Evolutionary conservation across 2,797 vertebrate species (phyloP), one percentile per base, ranked within the genome.

Genomic region (Anolis apletophallus): DNA sequence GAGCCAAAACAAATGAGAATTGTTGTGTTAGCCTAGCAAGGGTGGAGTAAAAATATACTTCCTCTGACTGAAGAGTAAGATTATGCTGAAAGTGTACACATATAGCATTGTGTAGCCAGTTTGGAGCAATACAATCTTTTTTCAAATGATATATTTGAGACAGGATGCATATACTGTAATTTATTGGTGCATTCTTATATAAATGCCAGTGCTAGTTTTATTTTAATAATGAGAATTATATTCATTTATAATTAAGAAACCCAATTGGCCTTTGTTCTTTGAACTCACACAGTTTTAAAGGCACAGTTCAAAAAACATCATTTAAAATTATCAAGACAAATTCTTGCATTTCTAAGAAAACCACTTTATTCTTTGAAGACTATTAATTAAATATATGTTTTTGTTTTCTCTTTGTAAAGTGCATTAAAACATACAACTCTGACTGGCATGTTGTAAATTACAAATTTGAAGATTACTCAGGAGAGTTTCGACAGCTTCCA

Each of bases 361-460:
- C 17, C n/a, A 59, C 23, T 61, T 21, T 52, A 5, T 57, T 80
- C 8, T 67, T 12, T 68, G 80, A 2, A 68, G 23, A 74, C 77
- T 68, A 69, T 91, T 32, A 26, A 19, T 54, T 90, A 88, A 72
- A 86, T 54, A 0, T 91, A 93, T 92, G 79, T 61, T 74, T 16
- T 83, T 89, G 86, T 85, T 81, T 68, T 69, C 40, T 7, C 59
- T 73, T 76, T 85, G 86, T 72, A 89, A 93, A 99, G 99, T 99
- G 97, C 90, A 98, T 99, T 95, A 98, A 98, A 95, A 99, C 98
- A n/a, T 99, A 99, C 94, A 99, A 97, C 94, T 99, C 98, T 3
- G 98, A 99, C 94, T 99, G 98, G 98, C 98, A 99, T 73, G 96
- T 99, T 91, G 98, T 99, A 95, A 98, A 96, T 88, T 99, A 99